phyloP scores from a whole-genome alignment of 1,140 invertebrate species.

The Bombus impatiens region DNA sequence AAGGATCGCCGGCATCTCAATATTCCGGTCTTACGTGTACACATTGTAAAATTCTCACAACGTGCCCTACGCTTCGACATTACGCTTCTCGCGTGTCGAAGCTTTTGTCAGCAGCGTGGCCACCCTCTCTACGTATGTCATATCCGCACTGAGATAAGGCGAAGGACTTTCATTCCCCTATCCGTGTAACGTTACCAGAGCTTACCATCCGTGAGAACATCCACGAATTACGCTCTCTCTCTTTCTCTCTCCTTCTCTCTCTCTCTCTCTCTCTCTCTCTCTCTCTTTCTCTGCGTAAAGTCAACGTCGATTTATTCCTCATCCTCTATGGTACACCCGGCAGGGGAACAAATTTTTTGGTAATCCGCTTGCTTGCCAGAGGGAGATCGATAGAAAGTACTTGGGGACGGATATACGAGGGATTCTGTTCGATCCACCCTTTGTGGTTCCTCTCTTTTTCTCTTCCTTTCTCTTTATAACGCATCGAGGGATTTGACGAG shows the following conservation, averaged over 20 bases:
- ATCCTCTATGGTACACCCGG: background rate
- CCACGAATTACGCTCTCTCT: background rate
- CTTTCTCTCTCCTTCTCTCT: background rate
- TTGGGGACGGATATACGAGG: background rate
- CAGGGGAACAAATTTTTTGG: conserved; percentile 16
- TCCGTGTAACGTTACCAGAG: conserved; percentile 1
- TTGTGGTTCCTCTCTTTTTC: background rate
- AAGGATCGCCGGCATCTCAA: conserved; percentile 27
- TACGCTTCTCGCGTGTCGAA: conserved; percentile 23
- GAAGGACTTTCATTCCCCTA: conserved; percentile 32
- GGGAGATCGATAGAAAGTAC: background rate
- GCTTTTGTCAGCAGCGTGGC: conserved; percentile 32
- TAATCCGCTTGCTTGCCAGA: background rate
- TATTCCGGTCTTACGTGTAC: conserved; percentile 52
- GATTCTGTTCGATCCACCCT: background rate
- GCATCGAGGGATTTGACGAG: background rate
- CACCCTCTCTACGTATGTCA: background rate
- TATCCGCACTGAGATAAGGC: conserved; percentile 54
- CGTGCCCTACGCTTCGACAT: conserved; percentile 35
- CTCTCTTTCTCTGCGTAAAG: background rate
- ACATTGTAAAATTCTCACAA: conserved; percentile 57
- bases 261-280: background rate
- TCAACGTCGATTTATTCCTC: background rate
- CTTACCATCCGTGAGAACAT: background rate
- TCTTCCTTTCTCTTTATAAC: background rate